Evolutionary conservation across 2,113 vertebrate genomes (phyloP), one percentile per base, ranked within the genome.

Genomic region (zebrafish (Danio rerio)): DNA sequence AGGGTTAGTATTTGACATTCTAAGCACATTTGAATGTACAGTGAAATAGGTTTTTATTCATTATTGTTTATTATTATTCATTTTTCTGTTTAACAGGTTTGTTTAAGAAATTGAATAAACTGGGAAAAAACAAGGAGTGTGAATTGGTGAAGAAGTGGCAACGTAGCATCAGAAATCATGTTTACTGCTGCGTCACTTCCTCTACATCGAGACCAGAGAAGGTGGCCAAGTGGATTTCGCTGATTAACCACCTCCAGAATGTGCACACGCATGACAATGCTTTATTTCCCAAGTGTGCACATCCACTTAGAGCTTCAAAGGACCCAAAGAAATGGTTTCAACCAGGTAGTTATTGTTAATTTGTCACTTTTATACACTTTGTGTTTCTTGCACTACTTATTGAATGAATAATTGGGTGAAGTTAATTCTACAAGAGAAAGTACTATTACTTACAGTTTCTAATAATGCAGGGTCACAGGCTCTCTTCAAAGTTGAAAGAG

Each of bases 161-260:
- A 12, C 49, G 12, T 21, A 72, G 69, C 49, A 40, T 72, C 20
- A 72, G 21, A 15, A 31, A 53, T 15, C 49, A 72, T 15, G 7
- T 40, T 21, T 72, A 72, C 47, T 70, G 68, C 45, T 20, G n/a
- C 3, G 68, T n/a, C 11, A 21, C 11, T 5, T 71, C 69, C 0
- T 70, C 68, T 2, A 3, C 43, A 18, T 50, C 45, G 7, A 47
- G 69, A 12, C 47, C 45, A 13, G 69, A 71, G 69, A 71, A 52
- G 69, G 49, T 71, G 20, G 69, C 49, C 7, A 71, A 71, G 12
- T 71, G 47, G 47, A 71, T 47, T 20, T 71, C 69, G 5, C 45
- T 71, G 11, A 5, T 71, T 6, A 71, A 71, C 49, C 69, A 71
- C 47, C n/a, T 71, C 47, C 69, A 71, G 13, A 52, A 71, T 52